phyloP scores from a whole-genome alignment of 2,888 invertebrate species.

The Crioceris asparagi region DNA sequence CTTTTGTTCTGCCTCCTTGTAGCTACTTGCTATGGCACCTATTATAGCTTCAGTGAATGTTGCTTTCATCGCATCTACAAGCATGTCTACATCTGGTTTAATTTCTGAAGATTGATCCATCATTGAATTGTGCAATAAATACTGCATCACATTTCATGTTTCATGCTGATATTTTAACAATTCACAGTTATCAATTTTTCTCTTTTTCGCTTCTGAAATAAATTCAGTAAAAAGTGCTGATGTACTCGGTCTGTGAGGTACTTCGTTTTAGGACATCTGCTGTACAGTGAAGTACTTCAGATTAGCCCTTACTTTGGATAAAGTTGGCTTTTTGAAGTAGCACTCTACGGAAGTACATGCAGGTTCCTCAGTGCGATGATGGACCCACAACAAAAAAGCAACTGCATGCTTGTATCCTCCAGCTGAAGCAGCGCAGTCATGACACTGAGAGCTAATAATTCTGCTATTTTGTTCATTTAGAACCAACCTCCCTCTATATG shows the following conservation, averaged over 20 bases:
- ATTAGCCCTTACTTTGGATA: neutral
- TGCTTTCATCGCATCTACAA: neutral
- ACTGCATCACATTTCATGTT: neutral
- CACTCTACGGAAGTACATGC: conserved; percentile 9
- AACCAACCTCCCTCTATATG: conserved; percentile 11
- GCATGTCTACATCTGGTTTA: neutral
- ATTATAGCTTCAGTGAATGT: conserved; percentile 5
- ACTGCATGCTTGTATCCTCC: conserved; percentile 18
- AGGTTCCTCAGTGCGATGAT: conserved; percentile 11
- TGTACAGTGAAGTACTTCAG: too few relatives aligned
- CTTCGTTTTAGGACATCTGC: neutral
- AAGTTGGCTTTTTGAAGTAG: conserved; percentile 4
- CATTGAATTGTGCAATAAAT: neutral
- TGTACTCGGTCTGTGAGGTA: conserved; percentile 2
- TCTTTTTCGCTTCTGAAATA: conserved; percentile 13
- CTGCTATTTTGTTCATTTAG: conserved; percentile 11
- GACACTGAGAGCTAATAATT: conserved; percentile 9
- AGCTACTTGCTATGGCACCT: conserved; percentile 8
- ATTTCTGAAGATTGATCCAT: conserved; percentile 1
- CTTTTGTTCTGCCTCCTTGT: conserved; percentile 13
- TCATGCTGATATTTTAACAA: conserved; percentile 12
- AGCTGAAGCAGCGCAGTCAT: conserved; percentile 14
- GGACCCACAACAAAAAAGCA: conserved; percentile 14
- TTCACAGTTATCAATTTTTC: conserved; percentile 12
- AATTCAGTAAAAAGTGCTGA: conserved; percentile 3